A percentile compares a stretch with the other conserved stretches of the same genome.
These are phyloP conservation scores for Monoplex corrugatus DNA, from an alignment of 2,888 invertebrate genomes.

Conservation along the genomic window DNA sequence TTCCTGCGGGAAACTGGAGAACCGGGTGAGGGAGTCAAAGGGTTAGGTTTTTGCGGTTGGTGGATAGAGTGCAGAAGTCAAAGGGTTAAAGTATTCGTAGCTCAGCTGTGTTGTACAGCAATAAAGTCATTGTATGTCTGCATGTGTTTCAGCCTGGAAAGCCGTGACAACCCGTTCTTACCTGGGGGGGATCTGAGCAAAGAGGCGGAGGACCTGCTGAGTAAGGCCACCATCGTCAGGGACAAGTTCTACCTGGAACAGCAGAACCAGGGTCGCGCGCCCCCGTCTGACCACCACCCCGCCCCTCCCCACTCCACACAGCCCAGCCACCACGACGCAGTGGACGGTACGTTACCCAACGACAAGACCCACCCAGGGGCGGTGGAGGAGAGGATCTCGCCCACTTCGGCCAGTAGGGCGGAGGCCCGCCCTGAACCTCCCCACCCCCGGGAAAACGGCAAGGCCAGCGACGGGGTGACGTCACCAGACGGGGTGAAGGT, in stretches of 20 bases:
- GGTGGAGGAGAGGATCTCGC: conserved; percentile 60
- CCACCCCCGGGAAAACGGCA: conserved; percentile 55
- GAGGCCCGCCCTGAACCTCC: conserved; percentile 42
- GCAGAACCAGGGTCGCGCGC: conserved; percentile 57
- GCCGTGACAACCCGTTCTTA: conserved; percentile 98
- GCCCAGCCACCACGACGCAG: conserved; percentile 17
- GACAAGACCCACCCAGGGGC: neutral
- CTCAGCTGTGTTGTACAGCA: too few relatives aligned
- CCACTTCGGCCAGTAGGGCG: conserved; percentile 43
- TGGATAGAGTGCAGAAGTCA: too few relatives aligned
- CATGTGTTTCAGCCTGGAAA: conserved; percentile 89
- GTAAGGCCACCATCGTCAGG: conserved; percentile 83
- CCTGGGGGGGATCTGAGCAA: conserved; percentile 96
- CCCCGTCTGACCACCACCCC: neutral
- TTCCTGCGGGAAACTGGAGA: too few relatives aligned
- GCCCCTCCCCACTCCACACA: neutral
- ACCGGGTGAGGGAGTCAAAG: too few relatives aligned
- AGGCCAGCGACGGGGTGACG: conserved; percentile 45
- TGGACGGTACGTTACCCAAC: conserved; percentile 30
- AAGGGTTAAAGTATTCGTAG: too few relatives aligned
- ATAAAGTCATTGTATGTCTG: conserved; percentile 38
- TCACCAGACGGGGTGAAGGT: conserved; percentile 40
- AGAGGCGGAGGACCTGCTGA: conserved; percentile 97
- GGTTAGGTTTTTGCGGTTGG: too few relatives aligned
- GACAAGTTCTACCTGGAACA: conserved; percentile 77